A percentile compares a stretch with the other conserved stretches of the same genome.
These are phyloP conservation scores for Busseola fusca DNA, from an alignment of 2,888 invertebrate species.

Conservation along the genomic window DNA sequence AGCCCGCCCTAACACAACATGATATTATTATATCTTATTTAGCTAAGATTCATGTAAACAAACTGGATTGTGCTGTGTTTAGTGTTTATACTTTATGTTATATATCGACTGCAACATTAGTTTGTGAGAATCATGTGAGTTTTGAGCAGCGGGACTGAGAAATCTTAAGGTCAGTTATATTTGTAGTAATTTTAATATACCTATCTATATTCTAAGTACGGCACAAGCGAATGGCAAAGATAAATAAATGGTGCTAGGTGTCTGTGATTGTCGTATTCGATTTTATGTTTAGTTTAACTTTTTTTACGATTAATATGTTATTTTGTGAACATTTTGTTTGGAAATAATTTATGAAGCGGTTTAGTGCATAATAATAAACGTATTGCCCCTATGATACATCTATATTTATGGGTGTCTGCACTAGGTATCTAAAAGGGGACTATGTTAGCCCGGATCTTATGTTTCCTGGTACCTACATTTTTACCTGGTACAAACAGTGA, in stretches of 20 bases:
- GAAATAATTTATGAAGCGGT: neutral
- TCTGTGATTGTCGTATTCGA: conserved; percentile 2
- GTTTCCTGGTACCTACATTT: too few species aligned
- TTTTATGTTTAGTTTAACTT: neutral
- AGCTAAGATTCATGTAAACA: conserved; percentile 83
- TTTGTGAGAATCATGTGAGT: conserved; percentile 46
- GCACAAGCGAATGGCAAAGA: conserved; percentile 22
- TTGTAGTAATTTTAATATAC: conserved; percentile 47
- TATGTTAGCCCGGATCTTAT: neutral
- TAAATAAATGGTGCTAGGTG: conserved; percentile 21
- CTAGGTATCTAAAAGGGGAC: neutral
- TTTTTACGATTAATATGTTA: neutral
- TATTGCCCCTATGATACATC: neutral
- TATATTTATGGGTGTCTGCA: too few species aligned
- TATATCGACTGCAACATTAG: conserved; percentile 20
- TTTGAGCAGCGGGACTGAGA: conserved; percentile 18
- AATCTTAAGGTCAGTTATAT: conserved; percentile 57
- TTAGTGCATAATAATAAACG: neutral
- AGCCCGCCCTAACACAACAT: conserved; percentile 84
- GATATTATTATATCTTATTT: conserved; percentile 75
- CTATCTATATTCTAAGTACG: conserved; percentile 26
- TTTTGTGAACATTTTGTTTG: neutral
- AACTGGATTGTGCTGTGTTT: conserved; percentile 76
- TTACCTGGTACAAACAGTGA: neutral
- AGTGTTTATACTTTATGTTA: conserved; percentile 62